These are phyloP conservation scores for Spodoptera littoralis DNA, from an alignment of 2,888 invertebrate species.

Conservation along the genomic window DNA sequence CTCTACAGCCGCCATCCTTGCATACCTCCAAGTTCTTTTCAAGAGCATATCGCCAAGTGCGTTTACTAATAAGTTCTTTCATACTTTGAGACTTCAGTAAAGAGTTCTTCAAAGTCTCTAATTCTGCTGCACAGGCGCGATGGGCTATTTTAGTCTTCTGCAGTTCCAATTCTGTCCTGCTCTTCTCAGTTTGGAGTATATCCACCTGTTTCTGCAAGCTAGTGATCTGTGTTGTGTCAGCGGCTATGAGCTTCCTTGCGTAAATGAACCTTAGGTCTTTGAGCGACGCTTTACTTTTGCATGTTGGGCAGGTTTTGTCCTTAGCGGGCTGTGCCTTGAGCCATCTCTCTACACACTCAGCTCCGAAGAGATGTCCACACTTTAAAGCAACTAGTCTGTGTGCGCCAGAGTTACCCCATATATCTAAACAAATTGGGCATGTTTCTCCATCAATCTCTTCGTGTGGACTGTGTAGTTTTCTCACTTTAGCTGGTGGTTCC, in stretches of 20 bases:
- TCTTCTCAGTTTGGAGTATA: slow-evolving; percentile 87
- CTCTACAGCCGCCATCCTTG: slow-evolving; percentile 93
- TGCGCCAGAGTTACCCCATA: slow-evolving; percentile 95
- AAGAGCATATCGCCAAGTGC: slow-evolving; percentile 84
- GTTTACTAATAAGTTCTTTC: slow-evolving; percentile 66
- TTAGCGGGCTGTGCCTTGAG: slow-evolving; percentile 86
- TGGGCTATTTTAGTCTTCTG: slow-evolving; percentile 77
- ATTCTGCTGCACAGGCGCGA: slow-evolving; percentile 69
- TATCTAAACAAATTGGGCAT: slow-evolving; percentile 96
- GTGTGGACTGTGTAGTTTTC: slow-evolving; percentile 66
- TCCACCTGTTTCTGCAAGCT: slow-evolving; percentile 90
- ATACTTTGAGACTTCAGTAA: slow-evolving; percentile 73
- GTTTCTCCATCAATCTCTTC: slow-evolving; percentile 91
- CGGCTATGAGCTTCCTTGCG: slow-evolving; percentile 92
- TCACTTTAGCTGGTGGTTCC: slow-evolving; percentile 74
- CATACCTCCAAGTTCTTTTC: slow-evolving; percentile 91
- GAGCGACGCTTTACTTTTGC: slow-evolving; percentile 92
- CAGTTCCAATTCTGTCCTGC: slow-evolving; percentile 90
- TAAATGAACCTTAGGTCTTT: slow-evolving; percentile 94
- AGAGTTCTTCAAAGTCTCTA: slow-evolving; percentile 71
- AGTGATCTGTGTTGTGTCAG: slow-evolving; percentile 94
- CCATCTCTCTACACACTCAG: slow-evolving; percentile 94
- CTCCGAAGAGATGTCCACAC: slow-evolving; percentile 98
- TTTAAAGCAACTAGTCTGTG: slow-evolving; percentile 96
- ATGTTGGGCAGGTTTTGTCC: slow-evolving; percentile 95